Conservation (phyloP, 2,797 vertebrate genomes). For the Hyperoplus lanceolatus region DNA sequence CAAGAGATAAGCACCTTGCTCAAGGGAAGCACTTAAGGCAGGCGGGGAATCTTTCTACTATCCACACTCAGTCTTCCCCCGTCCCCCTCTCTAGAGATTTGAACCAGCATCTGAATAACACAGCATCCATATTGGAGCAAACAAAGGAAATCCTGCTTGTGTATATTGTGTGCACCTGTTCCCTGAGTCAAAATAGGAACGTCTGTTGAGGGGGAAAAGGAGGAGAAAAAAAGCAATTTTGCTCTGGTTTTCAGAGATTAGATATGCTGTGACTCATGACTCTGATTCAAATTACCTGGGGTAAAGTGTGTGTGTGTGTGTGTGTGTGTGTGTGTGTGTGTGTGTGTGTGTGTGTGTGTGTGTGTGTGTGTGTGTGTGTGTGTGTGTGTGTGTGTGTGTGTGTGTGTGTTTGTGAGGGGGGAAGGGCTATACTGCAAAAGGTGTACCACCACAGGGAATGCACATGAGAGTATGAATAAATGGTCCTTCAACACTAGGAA, state of each 20-base stretch:
- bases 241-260: conserved; percentile 75
- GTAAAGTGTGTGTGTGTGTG: conserved; percentile 4
- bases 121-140: conserved; percentile 38
- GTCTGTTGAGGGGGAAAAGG: conserved; percentile 31
- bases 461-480: conserved; percentile 42
- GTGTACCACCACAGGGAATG: conserved; percentile 41
- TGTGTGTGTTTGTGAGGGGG: not conserved
- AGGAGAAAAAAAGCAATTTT: conserved; percentile 63
- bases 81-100: conserved; percentile 31
- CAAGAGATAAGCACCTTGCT: conserved; percentile 34
- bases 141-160: conserved; percentile 61
- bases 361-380: too few relatives aligned
- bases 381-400: too few relatives aligned
- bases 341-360: not conserved
- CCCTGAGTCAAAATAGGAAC: conserved; percentile 58
- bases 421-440: conserved; percentile 10
- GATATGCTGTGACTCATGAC: conserved; percentile 73
- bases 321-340: not conserved
- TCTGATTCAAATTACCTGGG: conserved; percentile 71
- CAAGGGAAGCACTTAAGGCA: conserved; percentile 49
- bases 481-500: conserved; percentile 24
- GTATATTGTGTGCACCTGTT: conserved; percentile 53
- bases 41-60: conserved; percentile 1
- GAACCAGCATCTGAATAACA: conserved; percentile 48
- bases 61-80: conserved; percentile 22